Percentiles rank a stretch among this genome's conserved stretches.
Conservation (phyloP, 2,113 vertebrate species). For the Laterallus jamaicensis region DNA sequence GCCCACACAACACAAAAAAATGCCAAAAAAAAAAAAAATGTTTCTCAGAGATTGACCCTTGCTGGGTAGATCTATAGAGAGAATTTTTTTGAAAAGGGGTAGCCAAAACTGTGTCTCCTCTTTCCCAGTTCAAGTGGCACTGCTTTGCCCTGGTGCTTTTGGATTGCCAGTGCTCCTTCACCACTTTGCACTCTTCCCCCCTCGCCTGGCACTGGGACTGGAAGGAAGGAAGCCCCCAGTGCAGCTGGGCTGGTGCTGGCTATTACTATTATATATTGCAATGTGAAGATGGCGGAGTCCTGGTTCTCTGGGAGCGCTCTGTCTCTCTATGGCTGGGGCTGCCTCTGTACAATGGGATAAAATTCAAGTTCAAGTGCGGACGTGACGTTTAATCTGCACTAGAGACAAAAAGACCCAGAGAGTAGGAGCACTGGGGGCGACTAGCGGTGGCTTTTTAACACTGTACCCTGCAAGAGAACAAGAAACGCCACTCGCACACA, state of each 20-base stretch:
- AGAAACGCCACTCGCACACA: constrained; percentile 72
- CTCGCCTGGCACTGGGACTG: constrained; percentile 78
- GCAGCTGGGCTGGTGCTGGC: constrained; percentile 80
- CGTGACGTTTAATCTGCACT: constrained; percentile 99
- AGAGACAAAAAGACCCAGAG: constrained; percentile 89
- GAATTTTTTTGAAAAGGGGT: constrained; percentile 65
- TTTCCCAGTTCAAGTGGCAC: constrained; percentile 81
- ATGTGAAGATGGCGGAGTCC: constrained; percentile 91
- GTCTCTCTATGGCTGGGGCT: constrained; percentile 91
- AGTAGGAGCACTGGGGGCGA: constrained; percentile 99
- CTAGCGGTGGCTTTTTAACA: constrained; percentile 99
- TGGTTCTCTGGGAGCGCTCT: constrained; percentile 91
- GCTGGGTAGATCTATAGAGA: constrained; percentile 61
- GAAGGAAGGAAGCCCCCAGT: constrained; percentile 77
- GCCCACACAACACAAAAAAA: constrained; percentile 53
- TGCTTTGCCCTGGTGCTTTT: constrained; percentile 77
- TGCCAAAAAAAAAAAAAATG: constrained; percentile 41
- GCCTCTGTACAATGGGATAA: constrained; percentile 97
- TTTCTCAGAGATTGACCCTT: constrained; percentile 76
- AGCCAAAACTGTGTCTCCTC: constrained; percentile 77
- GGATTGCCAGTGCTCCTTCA: constrained; percentile 77
- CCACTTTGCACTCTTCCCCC: constrained; percentile 78
- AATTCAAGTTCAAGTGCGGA: constrained; percentile 99
- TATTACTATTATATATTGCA: constrained; percentile 84
- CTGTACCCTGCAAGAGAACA: constrained; percentile 87